Conservation (phyloP, 2,113 vertebrate genomes). For the Limnothrissa miodon region DNA sequence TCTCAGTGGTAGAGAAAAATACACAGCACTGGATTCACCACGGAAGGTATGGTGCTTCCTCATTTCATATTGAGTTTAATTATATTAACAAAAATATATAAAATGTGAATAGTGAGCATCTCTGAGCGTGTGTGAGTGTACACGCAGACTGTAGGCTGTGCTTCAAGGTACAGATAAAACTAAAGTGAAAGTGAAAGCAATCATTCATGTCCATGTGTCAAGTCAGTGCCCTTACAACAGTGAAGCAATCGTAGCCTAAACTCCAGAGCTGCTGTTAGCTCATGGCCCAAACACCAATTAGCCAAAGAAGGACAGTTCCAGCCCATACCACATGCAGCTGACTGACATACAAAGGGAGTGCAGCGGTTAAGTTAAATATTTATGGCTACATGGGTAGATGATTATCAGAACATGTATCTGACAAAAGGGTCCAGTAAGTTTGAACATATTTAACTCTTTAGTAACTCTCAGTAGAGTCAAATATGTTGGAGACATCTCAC, state of each 20-base stretch:
- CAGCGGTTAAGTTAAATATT: neutral
- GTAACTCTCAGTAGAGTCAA: too few species aligned
- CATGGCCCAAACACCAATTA: too few species aligned
- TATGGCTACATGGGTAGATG: slow-evolving; percentile 3
- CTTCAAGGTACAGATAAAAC: neutral
- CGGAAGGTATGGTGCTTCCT: neutral
- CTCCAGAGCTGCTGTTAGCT: neutral
- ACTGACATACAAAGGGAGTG: neutral
- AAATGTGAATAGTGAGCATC: neutral
- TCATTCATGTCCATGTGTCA: neutral
- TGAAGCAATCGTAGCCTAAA: neutral
- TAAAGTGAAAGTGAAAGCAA: neutral
- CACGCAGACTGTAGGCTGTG: neutral
- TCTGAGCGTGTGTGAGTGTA: slow-evolving; percentile 7
- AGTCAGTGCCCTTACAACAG: neutral
- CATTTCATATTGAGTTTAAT: neutral
- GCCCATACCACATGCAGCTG: neutral
- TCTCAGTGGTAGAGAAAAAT: neutral
- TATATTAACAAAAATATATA: neutral
- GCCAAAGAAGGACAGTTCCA: neutral
- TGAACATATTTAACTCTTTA: neutral
- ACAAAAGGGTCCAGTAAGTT: neutral
- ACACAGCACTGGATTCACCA: neutral
- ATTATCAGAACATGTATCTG: neutral
- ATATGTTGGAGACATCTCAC: neutral